A percentile compares a stretch with the other conserved stretches of the same genome.
These are phyloP conservation scores for Callyntrura sp. DNA, from an alignment of 2,888 invertebrate genomes.

Conservation along the genomic window DNA sequence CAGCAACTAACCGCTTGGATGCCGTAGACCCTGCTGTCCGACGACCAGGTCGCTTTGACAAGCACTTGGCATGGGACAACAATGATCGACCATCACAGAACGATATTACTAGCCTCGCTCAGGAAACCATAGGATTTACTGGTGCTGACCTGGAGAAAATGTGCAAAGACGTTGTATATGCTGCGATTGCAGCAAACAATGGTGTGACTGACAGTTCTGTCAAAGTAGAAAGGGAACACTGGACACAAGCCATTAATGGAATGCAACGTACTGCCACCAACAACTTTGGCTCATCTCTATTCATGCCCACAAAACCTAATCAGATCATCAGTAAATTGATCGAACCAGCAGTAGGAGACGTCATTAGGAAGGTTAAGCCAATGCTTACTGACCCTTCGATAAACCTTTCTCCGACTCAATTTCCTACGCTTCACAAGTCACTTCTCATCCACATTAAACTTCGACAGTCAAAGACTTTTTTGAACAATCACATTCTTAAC, in stretches of 20 bases:
- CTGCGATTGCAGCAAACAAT: conserved; percentile 46
- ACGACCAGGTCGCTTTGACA: conserved; percentile 95
- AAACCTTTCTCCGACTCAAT: neutral
- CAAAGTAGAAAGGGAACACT: conserved; percentile 63
- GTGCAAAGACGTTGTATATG: conserved; percentile 91
- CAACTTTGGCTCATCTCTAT: conserved; percentile 64
- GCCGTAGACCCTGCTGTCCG: conserved; percentile 96
- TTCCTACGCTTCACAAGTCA: neutral
- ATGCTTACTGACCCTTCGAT: neutral
- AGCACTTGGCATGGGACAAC: conserved; percentile 92
- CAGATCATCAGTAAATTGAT: conserved; percentile 19
- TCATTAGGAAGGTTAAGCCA: neutral
- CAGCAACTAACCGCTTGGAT: conserved; percentile 96
- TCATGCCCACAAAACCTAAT: conserved; percentile 26
- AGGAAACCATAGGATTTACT: conserved; percentile 91
- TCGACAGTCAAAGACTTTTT: conserved; percentile 54
- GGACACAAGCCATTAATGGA: conserved; percentile 66
- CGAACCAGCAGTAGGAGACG: neutral
- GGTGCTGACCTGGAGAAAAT: conserved; percentile 96
- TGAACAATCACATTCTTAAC: conserved; percentile 64
- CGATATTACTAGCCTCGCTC: conserved; percentile 89
- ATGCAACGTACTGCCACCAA: conserved; percentile 60
- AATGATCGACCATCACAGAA: conserved; percentile 86
- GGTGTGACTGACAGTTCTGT: conserved; percentile 1
- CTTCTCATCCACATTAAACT: neutral